phyloP scores from a whole-genome alignment of 2,113 vertebrate species.

The Parus major region DNA sequence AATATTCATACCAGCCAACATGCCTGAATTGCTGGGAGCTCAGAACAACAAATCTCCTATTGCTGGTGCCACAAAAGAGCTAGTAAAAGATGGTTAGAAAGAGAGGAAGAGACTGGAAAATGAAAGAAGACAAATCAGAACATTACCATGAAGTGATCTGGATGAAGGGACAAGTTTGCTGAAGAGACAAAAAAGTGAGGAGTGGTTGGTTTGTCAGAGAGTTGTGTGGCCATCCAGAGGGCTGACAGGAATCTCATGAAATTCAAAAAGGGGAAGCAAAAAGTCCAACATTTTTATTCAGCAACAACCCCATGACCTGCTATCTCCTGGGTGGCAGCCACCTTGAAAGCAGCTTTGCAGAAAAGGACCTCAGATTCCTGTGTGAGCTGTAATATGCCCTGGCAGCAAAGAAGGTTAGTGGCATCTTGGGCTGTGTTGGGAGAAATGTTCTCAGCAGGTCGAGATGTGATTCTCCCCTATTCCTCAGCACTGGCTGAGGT shows the following conservation, averaged over 20 bases:
- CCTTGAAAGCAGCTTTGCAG: not conserved
- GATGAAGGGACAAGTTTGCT: not conserved
- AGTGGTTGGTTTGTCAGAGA: not conserved
- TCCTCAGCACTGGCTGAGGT: not conserved
- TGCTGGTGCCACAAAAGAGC: not conserved
- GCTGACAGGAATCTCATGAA: not conserved
- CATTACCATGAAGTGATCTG: not conserved
- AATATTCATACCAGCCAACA: not conserved
- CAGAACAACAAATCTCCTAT: not conserved
- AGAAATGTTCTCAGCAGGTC: not conserved
- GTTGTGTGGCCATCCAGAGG: not conserved
- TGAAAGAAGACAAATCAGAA: not conserved
- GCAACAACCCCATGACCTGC: not conserved
- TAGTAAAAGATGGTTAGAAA: not conserved
- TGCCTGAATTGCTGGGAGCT: not conserved
- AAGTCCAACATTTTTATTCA: not conserved
- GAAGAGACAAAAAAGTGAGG: not conserved
- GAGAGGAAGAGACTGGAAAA: not conserved
- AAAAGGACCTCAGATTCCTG: not conserved
- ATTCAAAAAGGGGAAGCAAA: not conserved
- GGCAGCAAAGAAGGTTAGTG: not conserved
- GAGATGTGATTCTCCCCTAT: not conserved
- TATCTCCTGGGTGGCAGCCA: not conserved
- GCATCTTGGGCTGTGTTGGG: not conserved
- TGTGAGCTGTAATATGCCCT: not conserved